Percentiles rank a stretch among this genome's conserved stretches.
These are phyloP conservation scores for Nasua narica DNA, from an alignment of 2,797 vertebrate species.

Conservation along the genomic window DNA sequence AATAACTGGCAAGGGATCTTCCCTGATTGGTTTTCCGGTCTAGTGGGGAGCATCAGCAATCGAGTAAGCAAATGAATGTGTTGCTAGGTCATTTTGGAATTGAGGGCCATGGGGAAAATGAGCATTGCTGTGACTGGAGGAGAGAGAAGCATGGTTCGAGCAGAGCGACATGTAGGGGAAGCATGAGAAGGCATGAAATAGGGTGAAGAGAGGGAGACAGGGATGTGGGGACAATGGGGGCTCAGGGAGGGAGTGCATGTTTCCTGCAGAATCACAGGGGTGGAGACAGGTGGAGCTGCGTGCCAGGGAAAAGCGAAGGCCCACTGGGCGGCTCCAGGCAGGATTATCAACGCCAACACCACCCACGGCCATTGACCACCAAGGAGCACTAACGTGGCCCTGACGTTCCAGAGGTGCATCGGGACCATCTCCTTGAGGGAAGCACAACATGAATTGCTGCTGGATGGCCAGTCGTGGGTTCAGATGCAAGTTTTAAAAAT, in stretches of 20 bases:
- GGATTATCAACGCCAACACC: background rate
- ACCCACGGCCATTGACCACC: rapidly evolving
- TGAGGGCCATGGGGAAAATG: background rate
- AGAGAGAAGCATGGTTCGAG: background rate
- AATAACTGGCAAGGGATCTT: background rate
- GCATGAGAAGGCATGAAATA: background rate
- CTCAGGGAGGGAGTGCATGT: too few relatives aligned
- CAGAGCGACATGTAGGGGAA: background rate
- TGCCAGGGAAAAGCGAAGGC: background rate
- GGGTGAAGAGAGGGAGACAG: background rate
- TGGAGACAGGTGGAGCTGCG: background rate
- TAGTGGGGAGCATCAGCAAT: background rate
- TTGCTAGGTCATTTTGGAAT: background rate
- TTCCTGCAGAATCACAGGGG: background rate
- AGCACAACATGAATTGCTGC: background rate
- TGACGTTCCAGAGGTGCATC: rapidly evolving
- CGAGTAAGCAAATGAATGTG: background rate
- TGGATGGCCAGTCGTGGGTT: background rate
- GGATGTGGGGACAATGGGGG: too few relatives aligned
- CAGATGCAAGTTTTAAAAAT: background rate
- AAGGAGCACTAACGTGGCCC: background rate
- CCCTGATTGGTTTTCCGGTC: background rate
- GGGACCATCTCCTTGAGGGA: background rate
- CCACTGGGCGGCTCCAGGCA: background rate
- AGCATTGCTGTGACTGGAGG: background rate